Conservation (phyloP, 2,888 invertebrate species). For the Nemurella pictetii region DNA sequence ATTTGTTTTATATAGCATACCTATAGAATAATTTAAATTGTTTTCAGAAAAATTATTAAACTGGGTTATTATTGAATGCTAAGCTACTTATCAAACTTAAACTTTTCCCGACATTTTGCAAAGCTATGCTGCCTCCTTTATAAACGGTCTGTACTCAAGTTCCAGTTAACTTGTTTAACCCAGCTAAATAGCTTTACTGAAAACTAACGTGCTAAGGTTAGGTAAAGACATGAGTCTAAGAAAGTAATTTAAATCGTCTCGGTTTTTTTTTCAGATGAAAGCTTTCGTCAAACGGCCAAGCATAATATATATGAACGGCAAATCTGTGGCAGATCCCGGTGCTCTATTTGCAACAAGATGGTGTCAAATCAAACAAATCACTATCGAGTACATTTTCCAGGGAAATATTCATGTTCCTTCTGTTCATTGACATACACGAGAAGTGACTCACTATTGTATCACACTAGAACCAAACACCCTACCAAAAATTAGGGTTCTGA, state of each 20-base stretch:
- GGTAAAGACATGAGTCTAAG: no score
- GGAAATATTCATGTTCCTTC: conserved; percentile 61
- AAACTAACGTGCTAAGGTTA: no score
- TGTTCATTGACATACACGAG: conserved; percentile 63
- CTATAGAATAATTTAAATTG: no score
- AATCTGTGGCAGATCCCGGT: conserved; percentile 44
- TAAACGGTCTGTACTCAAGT: no score
- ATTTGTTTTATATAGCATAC: no score
- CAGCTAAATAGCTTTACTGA: no score
- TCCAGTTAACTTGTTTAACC: no score
- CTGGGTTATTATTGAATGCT: no score
- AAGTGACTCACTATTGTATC: conserved; percentile 61
- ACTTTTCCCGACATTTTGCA: no score
- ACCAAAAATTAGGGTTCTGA: not conserved
- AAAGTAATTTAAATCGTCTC: not conserved
- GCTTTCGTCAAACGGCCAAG: not conserved
- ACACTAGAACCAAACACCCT: conserved; percentile 61
- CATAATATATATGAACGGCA: conserved; percentile 8
- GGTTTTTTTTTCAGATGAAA: not conserved
- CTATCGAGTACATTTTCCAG: conserved; percentile 64
- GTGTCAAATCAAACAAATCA: conserved; percentile 65
- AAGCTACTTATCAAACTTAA: no score
- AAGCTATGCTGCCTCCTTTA: no score
- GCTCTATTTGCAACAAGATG: conserved; percentile 63
- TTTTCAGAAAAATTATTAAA: no score